phyloP scores from a whole-genome alignment of 2,797 vertebrate species.

The Tinamus major region DNA sequence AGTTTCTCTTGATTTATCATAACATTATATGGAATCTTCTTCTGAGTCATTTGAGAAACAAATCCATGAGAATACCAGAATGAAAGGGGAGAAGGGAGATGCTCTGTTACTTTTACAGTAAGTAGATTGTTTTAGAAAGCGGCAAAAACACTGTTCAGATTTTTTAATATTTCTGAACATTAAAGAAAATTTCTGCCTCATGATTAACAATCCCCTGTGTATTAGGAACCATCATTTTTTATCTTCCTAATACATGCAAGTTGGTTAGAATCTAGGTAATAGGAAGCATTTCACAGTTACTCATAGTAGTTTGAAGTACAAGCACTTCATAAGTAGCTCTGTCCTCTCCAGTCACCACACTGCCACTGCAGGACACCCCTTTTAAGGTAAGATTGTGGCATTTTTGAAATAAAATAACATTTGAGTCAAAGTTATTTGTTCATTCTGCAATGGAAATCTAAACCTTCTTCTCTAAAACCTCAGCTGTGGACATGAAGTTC shows the following conservation, averaged over 20 bases:
- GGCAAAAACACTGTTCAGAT: background rate
- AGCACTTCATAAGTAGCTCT: background rate
- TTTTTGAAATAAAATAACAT: constrained; percentile 7
- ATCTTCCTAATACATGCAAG: background rate
- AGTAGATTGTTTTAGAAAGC: background rate
- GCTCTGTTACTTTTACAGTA: background rate
- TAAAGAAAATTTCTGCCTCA: background rate
- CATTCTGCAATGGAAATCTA: constrained; percentile 30
- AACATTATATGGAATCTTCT: constrained; percentile 13
- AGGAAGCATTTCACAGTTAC: background rate
- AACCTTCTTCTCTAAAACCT: background rate
- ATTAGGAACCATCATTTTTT: background rate
- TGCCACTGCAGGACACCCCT: background rate
- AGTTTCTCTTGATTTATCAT: constrained; percentile 55
- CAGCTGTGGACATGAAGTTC: background rate
- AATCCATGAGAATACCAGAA: background rate
- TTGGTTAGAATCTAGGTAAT: background rate
- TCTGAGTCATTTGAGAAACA: constrained; percentile 23
- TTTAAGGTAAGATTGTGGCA: background rate
- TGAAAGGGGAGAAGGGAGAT: background rate
- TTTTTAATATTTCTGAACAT: background rate
- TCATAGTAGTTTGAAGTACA: background rate
- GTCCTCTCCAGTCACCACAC: constrained; percentile 1
- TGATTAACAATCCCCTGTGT: no score
- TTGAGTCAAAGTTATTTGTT: constrained; percentile 7